A percentile compares a stretch with the other conserved stretches of the same genome.
Conservation (phyloP, 1,140 invertebrate species). For the Saccostrea glomerata region DNA sequence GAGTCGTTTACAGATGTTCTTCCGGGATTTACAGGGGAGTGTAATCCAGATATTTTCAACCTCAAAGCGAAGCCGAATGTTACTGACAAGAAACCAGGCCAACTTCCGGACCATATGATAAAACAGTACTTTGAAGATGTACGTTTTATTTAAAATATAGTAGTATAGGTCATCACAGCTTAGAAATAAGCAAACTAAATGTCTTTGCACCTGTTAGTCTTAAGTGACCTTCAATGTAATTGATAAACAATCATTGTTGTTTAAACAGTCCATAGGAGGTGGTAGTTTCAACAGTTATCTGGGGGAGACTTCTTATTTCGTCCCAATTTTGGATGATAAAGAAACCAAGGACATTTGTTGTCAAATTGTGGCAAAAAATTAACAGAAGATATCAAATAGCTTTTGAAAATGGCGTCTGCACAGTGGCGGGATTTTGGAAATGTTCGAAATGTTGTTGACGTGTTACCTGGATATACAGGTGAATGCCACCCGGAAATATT, state of each 20-base stretch:
- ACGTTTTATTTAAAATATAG: slow-evolving; percentile 3
- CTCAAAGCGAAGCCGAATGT: slow-evolving; percentile 64
- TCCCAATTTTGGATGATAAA: not conserved
- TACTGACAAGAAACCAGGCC: slow-evolving; percentile 67
- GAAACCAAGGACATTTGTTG: not conserved
- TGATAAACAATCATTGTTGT: not conserved
- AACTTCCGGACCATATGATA: slow-evolving; percentile 66
- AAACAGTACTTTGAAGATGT: slow-evolving; percentile 74
- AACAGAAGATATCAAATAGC: not conserved
- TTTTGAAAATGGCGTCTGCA: not conserved
- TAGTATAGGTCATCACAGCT: too few relatives aligned
- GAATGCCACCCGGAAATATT: not conserved
- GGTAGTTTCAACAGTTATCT: not conserved
- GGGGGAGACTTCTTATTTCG: too few relatives aligned
- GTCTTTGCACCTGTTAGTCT: too few relatives aligned
- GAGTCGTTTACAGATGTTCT: not conserved
- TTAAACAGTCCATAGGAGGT: not conserved
- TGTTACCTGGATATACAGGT: slow-evolving; percentile 33
- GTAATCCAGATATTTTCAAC: slow-evolving; percentile 61
- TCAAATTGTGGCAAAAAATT: not conserved
- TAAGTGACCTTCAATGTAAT: not conserved
- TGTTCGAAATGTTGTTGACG: not conserved
- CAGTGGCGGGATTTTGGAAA: not conserved
- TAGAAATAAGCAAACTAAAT: too few relatives aligned
- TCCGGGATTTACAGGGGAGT: slow-evolving; percentile 49